Evolutionary conservation across 2,888 invertebrate species (phyloP).

Genomic region (Zeuzera pyrina): DNA sequence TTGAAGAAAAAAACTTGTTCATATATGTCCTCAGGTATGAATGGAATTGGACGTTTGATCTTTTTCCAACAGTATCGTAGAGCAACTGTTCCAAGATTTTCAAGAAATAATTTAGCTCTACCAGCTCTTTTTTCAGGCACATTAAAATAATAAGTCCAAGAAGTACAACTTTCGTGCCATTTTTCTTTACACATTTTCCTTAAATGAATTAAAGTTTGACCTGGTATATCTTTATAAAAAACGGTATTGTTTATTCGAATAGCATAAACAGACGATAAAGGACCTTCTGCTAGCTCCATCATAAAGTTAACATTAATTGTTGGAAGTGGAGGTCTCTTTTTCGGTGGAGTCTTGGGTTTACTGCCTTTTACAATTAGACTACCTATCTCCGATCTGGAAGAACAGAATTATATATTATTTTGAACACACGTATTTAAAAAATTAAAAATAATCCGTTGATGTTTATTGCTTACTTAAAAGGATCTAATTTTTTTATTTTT

Average conservation of each 20-base stretch:
- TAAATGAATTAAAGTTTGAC: conserved; percentile 26
- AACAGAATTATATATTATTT: conserved; percentile 1
- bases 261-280: conserved; percentile 32
- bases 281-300: conserved; percentile 9
- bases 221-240: conserved; percentile 34
- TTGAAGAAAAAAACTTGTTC: conserved; percentile 70
- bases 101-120: conserved; percentile 44
- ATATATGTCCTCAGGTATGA: conserved; percentile 36
- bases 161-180: conserved; percentile 36
- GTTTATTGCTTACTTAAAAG: conserved; percentile 33
- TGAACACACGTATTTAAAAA: not conserved
- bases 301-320: conserved; percentile 23
- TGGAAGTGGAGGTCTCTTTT: conserved; percentile 33
- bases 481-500: conserved; percentile 43
- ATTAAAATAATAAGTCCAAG: conserved; percentile 61
- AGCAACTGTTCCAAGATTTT: conserved; percentile 66
- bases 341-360: conserved; percentile 34
- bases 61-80: conserved; percentile 66
- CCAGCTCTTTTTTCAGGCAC: conserved; percentile 38
- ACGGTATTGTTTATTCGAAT: conserved; percentile 51
- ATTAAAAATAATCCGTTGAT: not conserved
- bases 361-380: conserved; percentile 42
- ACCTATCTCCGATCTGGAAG: conserved; percentile 38
- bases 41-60: conserved; percentile 34
- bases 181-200: conserved; percentile 25